Evolutionary conservation across 2,888 invertebrate species (phyloP), one percentile per base, ranked within the genome.

Genomic region (Acleris laterana): DNA sequence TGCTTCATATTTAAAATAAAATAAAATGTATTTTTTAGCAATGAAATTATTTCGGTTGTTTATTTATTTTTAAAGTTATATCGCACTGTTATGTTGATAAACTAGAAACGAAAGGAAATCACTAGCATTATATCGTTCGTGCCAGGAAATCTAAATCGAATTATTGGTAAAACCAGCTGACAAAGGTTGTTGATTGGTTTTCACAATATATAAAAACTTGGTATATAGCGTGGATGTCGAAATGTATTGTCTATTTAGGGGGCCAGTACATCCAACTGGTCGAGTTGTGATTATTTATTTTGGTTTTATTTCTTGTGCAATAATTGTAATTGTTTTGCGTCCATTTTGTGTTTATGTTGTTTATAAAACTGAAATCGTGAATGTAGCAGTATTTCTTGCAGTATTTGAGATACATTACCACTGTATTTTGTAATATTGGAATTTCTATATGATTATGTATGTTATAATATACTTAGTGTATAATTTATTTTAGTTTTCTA

Each of bases 241-340:
- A 38, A 74, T 71, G 68, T 70, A 71, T 69, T 74, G 67, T 72
- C 55, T 59, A 55, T 69, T 70, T 50, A 69, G 71, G 69, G 73
- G 81, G 80, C 80, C 82, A 81, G 80, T 83, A 77, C 72, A 64
- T 73, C 51, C 16, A 57, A 57, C 62, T 58, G 56, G 57, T 44
- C 38, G 25, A 53, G 69, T 70, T 75, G 71, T 75, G 72, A 70
- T 72, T 70, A 72, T 71, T 73, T 62, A 72, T 73, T 74, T 76
- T 78, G 75, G 74, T 75, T 74, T 77, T 79, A 80, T 78, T 77
- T 78, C 74, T 81, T 84, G 92, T 93, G 92, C 92, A 92, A 92
- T 92, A 93, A 81, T 76, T 83, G 85, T 84, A 91, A 91, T 88
- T 86, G 79, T 83, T 89, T 92, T 92, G 89, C 92, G 92, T 92